Base-by-base conservation (phyloP, 2,113 vertebrate genomes). In the Entelurus aequoreus region DNA sequence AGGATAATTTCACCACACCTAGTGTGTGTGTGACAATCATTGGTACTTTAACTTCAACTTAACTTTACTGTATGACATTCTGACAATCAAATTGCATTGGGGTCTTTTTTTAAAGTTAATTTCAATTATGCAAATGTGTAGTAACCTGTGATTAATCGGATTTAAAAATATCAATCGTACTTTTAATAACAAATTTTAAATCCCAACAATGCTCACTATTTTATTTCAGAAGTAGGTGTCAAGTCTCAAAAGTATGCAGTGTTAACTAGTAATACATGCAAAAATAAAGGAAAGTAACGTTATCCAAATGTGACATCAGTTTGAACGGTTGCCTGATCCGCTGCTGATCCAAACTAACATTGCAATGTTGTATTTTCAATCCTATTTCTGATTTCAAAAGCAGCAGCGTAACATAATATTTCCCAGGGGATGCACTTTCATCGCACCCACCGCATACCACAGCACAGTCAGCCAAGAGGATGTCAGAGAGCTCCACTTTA, bases 371-470 rank as follows among this genome's bases (percentile, higher is more conserved):
- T 38, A 49, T 63, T 49, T 58, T 14, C 48, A 72, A 48, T 55
- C 65, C 59, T 3, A 19, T 53, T 58, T 65, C 48, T 78, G 69
- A 84, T 80, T 48, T 78, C 28, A 74, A 81, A 82, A 62, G 53
- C 86, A 81, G 78, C 54, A 61, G 68, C 13, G 82, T 71, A 88
- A 87, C 78, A 46, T 48, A 68, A 84, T 82, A 85, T 74, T 77
- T 81, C 86, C 73, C 77, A 7, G 14, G 59, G 69, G 78, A 69
- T 38, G 48, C n/a, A 15, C 55, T 50, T 37, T 65, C 74, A 71
- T 79, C 48, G 28, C 66, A 54, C 68, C 59, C 65, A 69, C 72
- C 60, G 44, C 77, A 69, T 76, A 79, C 74, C 76, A 72, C 72
- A 71, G 50, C 66, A 49, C 19, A 42, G 59, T 66, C 63, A 61